Evolutionary conservation across 1,140 invertebrate genomes (phyloP).

Genomic region (Papilio aristodemus): DNA sequence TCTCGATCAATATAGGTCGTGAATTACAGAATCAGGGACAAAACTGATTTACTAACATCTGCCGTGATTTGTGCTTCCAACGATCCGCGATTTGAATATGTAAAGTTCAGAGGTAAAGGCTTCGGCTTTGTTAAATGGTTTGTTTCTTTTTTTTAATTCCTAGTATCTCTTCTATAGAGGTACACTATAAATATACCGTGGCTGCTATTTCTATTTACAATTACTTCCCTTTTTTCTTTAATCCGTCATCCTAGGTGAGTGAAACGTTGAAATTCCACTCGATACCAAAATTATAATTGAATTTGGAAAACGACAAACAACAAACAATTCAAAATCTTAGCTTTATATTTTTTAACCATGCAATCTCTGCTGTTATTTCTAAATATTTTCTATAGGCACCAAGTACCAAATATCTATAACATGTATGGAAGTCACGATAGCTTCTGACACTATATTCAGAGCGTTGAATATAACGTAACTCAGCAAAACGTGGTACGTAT

Average conservation of each 20-base stretch:
- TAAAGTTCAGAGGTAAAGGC: constrained; percentile 46
- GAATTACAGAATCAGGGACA: constrained; percentile 63
- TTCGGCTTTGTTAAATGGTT: neutral
- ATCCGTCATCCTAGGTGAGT: too few relatives aligned
- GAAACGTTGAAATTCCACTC: too few relatives aligned
- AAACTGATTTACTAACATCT: constrained; percentile 65
- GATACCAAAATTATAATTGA: too few relatives aligned
- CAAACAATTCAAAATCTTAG: too few relatives aligned
- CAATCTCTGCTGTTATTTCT: too few relatives aligned
- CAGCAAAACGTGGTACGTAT: constrained; percentile 20
- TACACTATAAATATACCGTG: too few relatives aligned
- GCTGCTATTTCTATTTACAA: too few relatives aligned
- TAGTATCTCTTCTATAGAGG: too few relatives aligned
- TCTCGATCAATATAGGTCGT: constrained; percentile 49
- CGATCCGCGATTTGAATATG: constrained; percentile 64
- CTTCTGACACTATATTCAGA: constrained; percentile 17
- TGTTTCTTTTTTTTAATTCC: constrained; percentile 36
- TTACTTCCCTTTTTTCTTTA: too few relatives aligned
- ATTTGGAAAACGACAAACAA: too few relatives aligned
- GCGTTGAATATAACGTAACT: constrained; percentile 16
- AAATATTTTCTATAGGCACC: too few relatives aligned
- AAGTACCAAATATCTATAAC: neutral
- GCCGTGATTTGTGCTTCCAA: constrained; percentile 56
- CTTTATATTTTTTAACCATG: too few relatives aligned
- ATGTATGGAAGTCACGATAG: constrained; percentile 13